These are phyloP conservation scores for Meriones unguiculatus DNA, from an alignment of 2,113 vertebrate species.

Conservation along the genomic window DNA sequence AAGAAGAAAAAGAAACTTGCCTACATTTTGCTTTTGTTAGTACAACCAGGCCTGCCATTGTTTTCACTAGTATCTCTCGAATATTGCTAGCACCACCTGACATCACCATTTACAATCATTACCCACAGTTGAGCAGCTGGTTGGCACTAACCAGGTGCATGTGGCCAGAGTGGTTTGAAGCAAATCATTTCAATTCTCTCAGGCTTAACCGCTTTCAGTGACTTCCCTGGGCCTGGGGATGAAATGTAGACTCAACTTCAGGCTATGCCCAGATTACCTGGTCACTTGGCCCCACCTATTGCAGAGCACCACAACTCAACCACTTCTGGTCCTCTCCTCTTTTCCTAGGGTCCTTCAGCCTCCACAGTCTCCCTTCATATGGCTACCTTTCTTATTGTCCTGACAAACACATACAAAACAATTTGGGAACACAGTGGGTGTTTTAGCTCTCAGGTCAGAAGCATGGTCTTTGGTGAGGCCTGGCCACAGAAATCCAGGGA, in stretches of 20 bases:
- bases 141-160: too few species aligned
- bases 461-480: neutral
- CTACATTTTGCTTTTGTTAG: neutral
- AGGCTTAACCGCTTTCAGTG: neutral
- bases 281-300: neutral
- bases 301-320: too few species aligned
- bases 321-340: neutral
- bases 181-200: neutral
- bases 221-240: neutral
- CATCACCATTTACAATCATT: neutral
- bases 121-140: fast-evolving
- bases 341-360: neutral
- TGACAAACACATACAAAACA: neutral
- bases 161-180: neutral
- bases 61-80: neutral
- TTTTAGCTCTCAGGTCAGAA: neutral
- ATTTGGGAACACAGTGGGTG: neutral
- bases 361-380: neutral
- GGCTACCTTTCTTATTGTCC: neutral
- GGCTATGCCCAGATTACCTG: neutral
- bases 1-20: too few species aligned
- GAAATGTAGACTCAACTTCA: neutral
- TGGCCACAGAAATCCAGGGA: neutral
- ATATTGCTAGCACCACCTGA: too few species aligned
- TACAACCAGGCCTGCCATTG: neutral